Conservation (phyloP, 2,888 invertebrate species). For the Agrotis ipsilon region DNA sequence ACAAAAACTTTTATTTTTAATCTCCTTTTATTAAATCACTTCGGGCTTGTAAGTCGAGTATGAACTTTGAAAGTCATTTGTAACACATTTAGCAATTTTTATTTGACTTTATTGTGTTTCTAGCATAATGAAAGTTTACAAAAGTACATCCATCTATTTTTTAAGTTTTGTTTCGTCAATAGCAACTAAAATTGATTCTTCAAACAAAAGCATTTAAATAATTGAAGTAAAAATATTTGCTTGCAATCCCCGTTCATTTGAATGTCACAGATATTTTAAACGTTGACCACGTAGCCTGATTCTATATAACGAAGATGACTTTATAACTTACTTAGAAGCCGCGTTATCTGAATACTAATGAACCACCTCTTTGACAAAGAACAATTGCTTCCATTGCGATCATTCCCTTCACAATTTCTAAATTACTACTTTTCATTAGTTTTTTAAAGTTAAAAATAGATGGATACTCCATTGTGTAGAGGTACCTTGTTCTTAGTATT, state of each 20-base stretch:
- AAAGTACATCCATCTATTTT: not conserved
- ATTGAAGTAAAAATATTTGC: constrained; percentile 8
- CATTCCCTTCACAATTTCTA: constrained; percentile 30
- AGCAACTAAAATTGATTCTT: not conserved
- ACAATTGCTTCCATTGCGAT: constrained; percentile 44
- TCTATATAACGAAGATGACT: constrained; percentile 67
- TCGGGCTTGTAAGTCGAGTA: constrained; percentile 12
- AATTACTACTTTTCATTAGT: constrained; percentile 33
- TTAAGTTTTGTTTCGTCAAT: not conserved
- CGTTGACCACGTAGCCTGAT: constrained; percentile 65
- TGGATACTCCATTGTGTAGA: constrained; percentile 16
- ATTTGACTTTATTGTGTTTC: not conserved
- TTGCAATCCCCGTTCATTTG: constrained; percentile 42
- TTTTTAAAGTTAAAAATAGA: constrained; percentile 33
- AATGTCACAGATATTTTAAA: constrained; percentile 59
- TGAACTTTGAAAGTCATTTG: constrained; percentile 21
- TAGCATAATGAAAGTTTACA: not conserved
- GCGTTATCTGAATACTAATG: constrained; percentile 66
- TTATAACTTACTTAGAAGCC: constrained; percentile 63
- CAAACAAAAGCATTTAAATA: not conserved
- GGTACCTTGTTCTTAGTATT: constrained; percentile 41
- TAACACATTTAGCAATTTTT: constrained; percentile 3
- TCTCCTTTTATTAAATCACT: constrained; percentile 69
- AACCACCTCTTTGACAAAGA: constrained; percentile 52
- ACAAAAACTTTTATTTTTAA: constrained; percentile 71